Evolutionary conservation across 2,888 invertebrate genomes (phyloP), one percentile per base, ranked within the genome.

Genomic region (Mallateleia sp.): DNA sequence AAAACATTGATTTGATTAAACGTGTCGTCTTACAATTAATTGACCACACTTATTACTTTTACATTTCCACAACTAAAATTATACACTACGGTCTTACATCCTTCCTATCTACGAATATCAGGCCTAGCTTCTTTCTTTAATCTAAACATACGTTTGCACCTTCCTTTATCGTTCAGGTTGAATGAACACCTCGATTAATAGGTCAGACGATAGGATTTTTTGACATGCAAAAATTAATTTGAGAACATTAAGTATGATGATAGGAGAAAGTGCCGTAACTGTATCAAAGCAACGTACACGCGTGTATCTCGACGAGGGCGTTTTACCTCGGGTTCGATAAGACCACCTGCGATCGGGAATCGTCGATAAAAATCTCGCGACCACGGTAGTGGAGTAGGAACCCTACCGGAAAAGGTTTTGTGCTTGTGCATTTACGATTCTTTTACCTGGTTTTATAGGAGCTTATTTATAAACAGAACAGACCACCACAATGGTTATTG

Each of bases 401-500:
- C 78, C 71, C 77, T 71, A 82, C 72, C 84, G 85, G 78, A 71
- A 83, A 82, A 85, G 66, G 75, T 79, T 77, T 78, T 50, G 77
- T 45, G 71, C 71, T 66, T 78, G 52, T 78, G 60, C 72, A 74
- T 75, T 74, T 60, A 45, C 82, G 80, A 83, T 83, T 85, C 83
- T 80, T 72, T 79, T 71, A 80, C 77, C 82, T 71, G 87, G 69
- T 85, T 77, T 80, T 90, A 89, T 90, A 90, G 89, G 85, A 92
- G 92, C 93, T 93, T 93, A 93, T 93, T 94, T 93, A 93, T 94
- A 94, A 94, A 93, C 93, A 92, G 92, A 90, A 92, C 91, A 90
- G 90, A 91, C 91, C 91, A 92, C 94, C 91, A 95, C 95, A 95
- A 95, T 95, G 95, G 94, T 95, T 95, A 95, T 95, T 95, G 95